These are phyloP conservation scores for Camponotus pennsylvanicus DNA, from an alignment of 1,140 invertebrate species.

Conservation along the genomic window DNA sequence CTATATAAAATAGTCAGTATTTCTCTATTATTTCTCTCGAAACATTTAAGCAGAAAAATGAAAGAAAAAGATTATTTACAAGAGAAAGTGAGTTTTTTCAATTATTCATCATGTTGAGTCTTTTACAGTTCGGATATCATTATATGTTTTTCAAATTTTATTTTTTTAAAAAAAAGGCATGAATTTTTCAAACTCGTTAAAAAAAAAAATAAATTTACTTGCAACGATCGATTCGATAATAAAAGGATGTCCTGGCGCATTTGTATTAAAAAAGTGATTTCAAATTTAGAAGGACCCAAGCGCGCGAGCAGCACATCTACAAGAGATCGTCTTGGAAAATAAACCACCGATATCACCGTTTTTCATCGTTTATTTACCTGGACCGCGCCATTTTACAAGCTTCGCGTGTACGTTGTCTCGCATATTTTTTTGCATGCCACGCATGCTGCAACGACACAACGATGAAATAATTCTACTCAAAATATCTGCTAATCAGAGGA, in stretches of 20 bases:
- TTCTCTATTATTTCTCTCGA: not conserved
- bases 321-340: not conserved
- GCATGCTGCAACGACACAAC: not conserved
- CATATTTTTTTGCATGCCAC: slow-evolving; percentile 13
- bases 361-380: slow-evolving; percentile 14
- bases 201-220: not conserved
- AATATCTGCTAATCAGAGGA: slow-evolving; percentile 49
- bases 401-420: slow-evolving; percentile 37
- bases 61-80: not conserved
- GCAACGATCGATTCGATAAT: not conserved
- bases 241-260: not conserved
- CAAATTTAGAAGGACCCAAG: not conserved
- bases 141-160: not conserved
- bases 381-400: not conserved
- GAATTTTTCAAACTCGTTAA: too few relatives aligned
- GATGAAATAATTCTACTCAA: not conserved
- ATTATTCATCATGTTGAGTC: not conserved
- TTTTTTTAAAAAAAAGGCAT: not conserved
- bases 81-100: not conserved
- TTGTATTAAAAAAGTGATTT: not conserved
- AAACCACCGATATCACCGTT: not conserved
- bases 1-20: not conserved
- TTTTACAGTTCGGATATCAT: not conserved
- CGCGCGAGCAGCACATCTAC: not conserved
- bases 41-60: not conserved